Conservation (phyloP, 1,140 invertebrate genomes). For the Zaprionus gabonicus region DNA sequence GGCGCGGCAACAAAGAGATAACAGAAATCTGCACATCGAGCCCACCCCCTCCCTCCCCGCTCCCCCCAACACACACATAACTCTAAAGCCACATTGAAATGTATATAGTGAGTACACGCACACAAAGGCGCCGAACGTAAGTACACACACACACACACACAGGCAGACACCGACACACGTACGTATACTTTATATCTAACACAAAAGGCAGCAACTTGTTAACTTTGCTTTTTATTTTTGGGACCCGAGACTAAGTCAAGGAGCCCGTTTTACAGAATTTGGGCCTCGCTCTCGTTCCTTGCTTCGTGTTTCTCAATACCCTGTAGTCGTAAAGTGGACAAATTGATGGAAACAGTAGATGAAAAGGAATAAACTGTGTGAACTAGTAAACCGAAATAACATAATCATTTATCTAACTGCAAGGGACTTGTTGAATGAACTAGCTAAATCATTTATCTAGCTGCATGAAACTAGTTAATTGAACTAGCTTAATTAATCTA, state of each 20-base stretch:
- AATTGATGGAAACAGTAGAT: background rate
- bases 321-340: constrained; percentile 10
- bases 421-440: too few relatives aligned
- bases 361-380: too few relatives aligned
- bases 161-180: constrained; percentile 1
- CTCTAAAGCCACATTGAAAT: constrained; percentile 47
- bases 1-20: constrained; percentile 34
- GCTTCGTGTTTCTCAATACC: constrained; percentile 9
- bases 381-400: too few relatives aligned
- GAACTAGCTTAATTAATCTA: fast-evolving
- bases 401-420: too few relatives aligned
- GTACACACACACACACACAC: constrained; percentile 3
- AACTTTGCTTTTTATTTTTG: constrained; percentile 78
- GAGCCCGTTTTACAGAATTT: constrained; percentile 19
- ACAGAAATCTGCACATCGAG: constrained; percentile 42
- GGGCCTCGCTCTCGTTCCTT: constrained; percentile 13
- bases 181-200: constrained; percentile 31
- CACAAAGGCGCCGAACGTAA: constrained; percentile 8
- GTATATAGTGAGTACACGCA: constrained; percentile 28
- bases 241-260: constrained; percentile 12
- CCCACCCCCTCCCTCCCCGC: background rate
- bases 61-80: constrained; percentile 6
- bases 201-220: constrained; percentile 70
- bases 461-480: too few relatives aligned
- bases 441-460: too few relatives aligned